Conservation (phyloP, 2,888 invertebrate genomes). For the Smittia sp. region DNA sequence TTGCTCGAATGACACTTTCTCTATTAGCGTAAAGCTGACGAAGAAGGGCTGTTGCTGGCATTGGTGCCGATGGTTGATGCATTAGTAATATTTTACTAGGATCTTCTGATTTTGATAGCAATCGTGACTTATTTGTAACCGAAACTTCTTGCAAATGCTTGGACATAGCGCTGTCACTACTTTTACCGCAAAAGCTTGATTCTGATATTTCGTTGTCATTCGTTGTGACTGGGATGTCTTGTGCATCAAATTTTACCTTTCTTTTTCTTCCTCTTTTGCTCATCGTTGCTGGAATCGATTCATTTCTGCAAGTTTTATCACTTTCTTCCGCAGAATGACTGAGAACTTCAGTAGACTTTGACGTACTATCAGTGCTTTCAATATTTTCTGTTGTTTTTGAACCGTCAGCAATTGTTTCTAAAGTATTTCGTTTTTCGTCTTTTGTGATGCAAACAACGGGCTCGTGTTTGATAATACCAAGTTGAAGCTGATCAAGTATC, state of each 20-base stretch:
- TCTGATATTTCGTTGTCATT: background rate
- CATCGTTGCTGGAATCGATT: conserved; percentile 42
- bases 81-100: no score
- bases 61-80: conserved; percentile 58
- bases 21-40: conserved; percentile 89
- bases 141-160: conserved; percentile 91
- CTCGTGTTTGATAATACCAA: conserved; percentile 61
- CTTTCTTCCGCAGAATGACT: background rate
- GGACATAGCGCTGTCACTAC: conserved; percentile 94
- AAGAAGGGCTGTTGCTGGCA: conserved; percentile 85
- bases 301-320: conserved; percentile 36
- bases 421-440: conserved; percentile 45
- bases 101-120: conserved; percentile 52
- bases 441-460: conserved; percentile 44
- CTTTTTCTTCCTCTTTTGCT: conserved; percentile 60
- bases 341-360: conserved; percentile 26
- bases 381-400: no score
- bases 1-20: conserved; percentile 92
- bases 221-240: conserved; percentile 49
- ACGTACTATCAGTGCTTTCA: no score
- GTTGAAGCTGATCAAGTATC: conserved; percentile 90
- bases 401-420: conserved; percentile 46
- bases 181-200: conserved; percentile 66
- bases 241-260: conserved; percentile 56
- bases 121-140: no score